Evolutionary conservation across 1,140 invertebrate genomes (phyloP), one percentile per base, ranked within the genome.

Genomic region (Lerema accius): DNA sequence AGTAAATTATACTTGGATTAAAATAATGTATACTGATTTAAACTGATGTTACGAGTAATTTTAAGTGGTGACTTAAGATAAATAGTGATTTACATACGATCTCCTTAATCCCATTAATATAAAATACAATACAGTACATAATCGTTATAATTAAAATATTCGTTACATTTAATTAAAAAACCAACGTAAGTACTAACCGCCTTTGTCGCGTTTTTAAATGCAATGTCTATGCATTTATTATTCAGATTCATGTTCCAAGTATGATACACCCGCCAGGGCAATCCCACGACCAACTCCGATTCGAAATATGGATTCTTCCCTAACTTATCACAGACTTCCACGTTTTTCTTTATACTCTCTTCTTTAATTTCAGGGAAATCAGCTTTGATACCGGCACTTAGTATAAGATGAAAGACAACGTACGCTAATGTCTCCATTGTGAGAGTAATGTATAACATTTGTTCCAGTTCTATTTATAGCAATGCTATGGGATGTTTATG

Each of bases 211-310:
- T 80, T 82, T 28, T 64, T 77, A 49, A 84, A 82, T 4, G 50
- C 55, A 35, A 86, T 74, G 62, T 89, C 80, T 45, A 86, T 35
- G 26, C 86, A 86, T 48, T 76, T 78, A 0, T 71, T 42, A 3
- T 76, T 65, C 28, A 85, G 26, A 3, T 78, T 73, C 61, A 85
- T 64, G 48, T 86, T 86, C 84, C 84, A 89, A 3, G 80, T 74
- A 37, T 84, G 81, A 46, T 83, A 83, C n/a, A 84, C 76, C 16
- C 78, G 60, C 84, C 86, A 86, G 0, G 69, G 71, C 16, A 62
- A 72, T 0, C 78, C 78, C 0, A 80, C 32, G 0, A 89, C 71
- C 35, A 82, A 46, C 1, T 84, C 79, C 0, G 68, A 59, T 26
- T 85, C 82, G 14, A 89, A 89, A 32, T 70, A 83, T 0, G 86